Evolutionary conservation across 2,888 invertebrate species (phyloP).

Genomic region (Agriopis marginaria): DNA sequence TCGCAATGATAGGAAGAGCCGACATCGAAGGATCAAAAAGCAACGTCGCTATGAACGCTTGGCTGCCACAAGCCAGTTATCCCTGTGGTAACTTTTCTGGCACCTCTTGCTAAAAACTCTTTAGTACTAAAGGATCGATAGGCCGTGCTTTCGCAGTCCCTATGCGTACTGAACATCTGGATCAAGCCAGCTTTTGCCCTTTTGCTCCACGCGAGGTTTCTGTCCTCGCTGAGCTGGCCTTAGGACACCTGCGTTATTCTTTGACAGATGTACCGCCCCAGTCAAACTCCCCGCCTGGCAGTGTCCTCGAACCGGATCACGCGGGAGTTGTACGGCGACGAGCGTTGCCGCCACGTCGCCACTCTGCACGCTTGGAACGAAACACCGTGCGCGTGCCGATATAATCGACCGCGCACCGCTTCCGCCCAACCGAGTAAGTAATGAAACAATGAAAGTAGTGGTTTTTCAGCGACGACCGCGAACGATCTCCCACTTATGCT

Average conservation of each 20-base stretch:
- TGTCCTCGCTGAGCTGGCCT: constrained; percentile 88
- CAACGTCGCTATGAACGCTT: constrained; percentile 89
- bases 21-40: constrained; percentile 42
- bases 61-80: constrained; percentile 89
- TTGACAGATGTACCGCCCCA: constrained; percentile 89
- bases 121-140: constrained; percentile 88
- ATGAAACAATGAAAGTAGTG: constrained; percentile 65
- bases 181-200: constrained; percentile 90
- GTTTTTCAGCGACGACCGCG: constrained; percentile 66
- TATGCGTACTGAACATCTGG: constrained; percentile 88
- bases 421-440: constrained; percentile 63
- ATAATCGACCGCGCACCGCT: constrained; percentile 15
- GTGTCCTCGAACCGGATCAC: constrained; percentile 86
- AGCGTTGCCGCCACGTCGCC: constrained; percentile 77
- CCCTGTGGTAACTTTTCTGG: constrained; percentile 91
- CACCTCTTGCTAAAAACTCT: constrained; percentile 88
- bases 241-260: constrained; percentile 88
- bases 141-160: constrained; percentile 89
- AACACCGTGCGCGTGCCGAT: constrained; percentile 50
- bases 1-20: no score
- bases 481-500: constrained; percentile 85
- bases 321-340: constrained; percentile 58
- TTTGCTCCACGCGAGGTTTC: constrained; percentile 91
- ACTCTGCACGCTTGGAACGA: constrained; percentile 83
- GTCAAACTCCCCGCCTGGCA: constrained; percentile 89